Conservation (phyloP, 2,888 invertebrate species). For the Gnatocerus cornutus region DNA sequence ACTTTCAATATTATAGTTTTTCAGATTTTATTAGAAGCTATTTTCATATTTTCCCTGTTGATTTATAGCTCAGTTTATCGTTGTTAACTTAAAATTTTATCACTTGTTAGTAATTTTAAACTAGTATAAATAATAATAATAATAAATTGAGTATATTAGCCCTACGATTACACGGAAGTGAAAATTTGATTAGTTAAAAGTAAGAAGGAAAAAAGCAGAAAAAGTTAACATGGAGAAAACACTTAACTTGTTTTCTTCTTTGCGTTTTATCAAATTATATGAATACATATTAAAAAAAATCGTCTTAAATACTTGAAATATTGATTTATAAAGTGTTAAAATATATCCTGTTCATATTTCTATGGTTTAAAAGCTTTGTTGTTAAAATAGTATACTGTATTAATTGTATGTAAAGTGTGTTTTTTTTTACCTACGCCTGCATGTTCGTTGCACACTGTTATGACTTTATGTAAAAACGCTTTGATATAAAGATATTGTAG, state of each 20-base stretch:
- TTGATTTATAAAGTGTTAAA: no score
- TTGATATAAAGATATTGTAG: constrained; percentile 55
- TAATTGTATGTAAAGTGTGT: constrained; percentile 28
- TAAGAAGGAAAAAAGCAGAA: no score
- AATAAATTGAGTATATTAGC: no score
- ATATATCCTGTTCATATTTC: not conserved
- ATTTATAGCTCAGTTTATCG: not conserved
- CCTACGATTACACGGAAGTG: no score
- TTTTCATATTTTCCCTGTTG: not conserved
- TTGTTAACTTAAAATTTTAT: constrained; percentile 8
- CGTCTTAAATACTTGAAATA: not conserved
- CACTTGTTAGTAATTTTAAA: constrained; percentile 3
- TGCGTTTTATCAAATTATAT: no score
- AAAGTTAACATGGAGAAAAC: no score
- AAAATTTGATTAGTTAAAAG: no score
- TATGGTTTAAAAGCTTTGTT: not conserved
- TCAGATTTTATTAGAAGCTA: not conserved
- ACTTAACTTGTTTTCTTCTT: no score
- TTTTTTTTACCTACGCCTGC: constrained; percentile 27
- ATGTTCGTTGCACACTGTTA: constrained; percentile 27
- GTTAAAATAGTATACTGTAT: not conserved
- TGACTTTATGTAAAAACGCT: constrained; percentile 36
- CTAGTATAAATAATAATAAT: no score
- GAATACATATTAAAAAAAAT: not conserved
- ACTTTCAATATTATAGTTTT: not conserved